A percentile compares a stretch with the other conserved stretches of the same genome.
phyloP scores from a whole-genome alignment of 2,113 vertebrate genomes.

The Anas platyrhynchos region DNA sequence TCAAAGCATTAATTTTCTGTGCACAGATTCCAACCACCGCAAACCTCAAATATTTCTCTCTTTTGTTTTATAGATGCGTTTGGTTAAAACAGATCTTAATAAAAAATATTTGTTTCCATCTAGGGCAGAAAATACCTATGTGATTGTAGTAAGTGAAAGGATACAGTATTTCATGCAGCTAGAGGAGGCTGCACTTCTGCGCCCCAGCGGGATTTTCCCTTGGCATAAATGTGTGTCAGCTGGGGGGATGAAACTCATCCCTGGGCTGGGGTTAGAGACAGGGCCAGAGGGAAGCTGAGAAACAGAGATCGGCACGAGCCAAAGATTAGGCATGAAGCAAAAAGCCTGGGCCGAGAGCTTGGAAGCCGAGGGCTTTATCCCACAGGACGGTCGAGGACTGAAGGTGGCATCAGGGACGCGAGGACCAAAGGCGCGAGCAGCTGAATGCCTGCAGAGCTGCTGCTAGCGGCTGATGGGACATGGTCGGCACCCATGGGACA shows the following conservation, averaged over 20 bases:
- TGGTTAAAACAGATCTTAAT: constrained; percentile 63
- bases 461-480: background rate
- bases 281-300: background rate
- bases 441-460: background rate
- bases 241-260: background rate
- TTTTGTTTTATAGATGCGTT: constrained; percentile 67
- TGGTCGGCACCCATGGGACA: fast-evolving
- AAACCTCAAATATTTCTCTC: constrained; percentile 67
- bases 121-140: constrained; percentile 56
- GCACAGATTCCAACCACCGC: constrained; percentile 33
- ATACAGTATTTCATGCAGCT: background rate
- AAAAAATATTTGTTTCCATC: constrained; percentile 67
- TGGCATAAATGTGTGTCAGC: background rate
- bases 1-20: constrained; percentile 77
- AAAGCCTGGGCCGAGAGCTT: background rate
- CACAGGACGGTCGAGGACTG: fast-evolving
- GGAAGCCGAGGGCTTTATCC: background rate
- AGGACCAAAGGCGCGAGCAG: background rate
- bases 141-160: background rate
- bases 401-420: too few relatives aligned
- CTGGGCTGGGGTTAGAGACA: background rate
- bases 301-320: background rate
- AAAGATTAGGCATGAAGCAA: background rate
- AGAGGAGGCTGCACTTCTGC: background rate
- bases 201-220: background rate